These are phyloP conservation scores for Mesitornis unicolor DNA, from an alignment of 2,113 vertebrate species.

Conservation along the genomic window DNA sequence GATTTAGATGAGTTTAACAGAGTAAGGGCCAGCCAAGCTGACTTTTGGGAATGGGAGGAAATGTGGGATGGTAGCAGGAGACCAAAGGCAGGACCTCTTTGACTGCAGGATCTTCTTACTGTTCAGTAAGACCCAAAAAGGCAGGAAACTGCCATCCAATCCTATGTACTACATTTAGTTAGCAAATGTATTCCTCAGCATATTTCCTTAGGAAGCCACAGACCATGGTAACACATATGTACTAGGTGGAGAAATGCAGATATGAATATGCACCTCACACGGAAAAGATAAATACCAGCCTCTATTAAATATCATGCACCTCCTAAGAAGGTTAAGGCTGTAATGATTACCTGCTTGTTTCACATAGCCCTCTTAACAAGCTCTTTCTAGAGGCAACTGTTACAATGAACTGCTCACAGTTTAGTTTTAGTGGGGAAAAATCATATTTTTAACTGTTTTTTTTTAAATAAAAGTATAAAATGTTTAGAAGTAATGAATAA, in stretches of 20 bases:
- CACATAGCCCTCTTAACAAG: not conserved
- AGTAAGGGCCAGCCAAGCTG: not conserved
- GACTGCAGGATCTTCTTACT: not conserved
- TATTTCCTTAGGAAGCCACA: not conserved
- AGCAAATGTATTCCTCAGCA: not conserved
- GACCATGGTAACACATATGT: accelerated
- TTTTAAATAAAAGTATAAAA: not conserved
- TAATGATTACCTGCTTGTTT: not conserved
- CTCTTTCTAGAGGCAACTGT: not conserved
- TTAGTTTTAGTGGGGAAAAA: not conserved
- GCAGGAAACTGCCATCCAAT: not conserved
- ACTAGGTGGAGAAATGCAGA: not conserved
- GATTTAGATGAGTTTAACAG: not conserved
- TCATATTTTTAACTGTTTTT: not conserved
- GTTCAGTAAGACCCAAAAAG: not conserved
- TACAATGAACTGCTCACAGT: not conserved
- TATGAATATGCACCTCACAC: not conserved
- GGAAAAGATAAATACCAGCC: not conserved
- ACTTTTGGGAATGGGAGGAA: not conserved
- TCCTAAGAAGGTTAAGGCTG: not conserved
- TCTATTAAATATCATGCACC: not conserved
- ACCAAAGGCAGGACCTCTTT: not conserved
- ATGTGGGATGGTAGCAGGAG: not conserved
- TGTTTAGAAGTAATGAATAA: not conserved
- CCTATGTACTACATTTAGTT: not conserved